phyloP scores from a whole-genome alignment of 2,888 invertebrate genomes.

The Agriopis aurantiaria region DNA sequence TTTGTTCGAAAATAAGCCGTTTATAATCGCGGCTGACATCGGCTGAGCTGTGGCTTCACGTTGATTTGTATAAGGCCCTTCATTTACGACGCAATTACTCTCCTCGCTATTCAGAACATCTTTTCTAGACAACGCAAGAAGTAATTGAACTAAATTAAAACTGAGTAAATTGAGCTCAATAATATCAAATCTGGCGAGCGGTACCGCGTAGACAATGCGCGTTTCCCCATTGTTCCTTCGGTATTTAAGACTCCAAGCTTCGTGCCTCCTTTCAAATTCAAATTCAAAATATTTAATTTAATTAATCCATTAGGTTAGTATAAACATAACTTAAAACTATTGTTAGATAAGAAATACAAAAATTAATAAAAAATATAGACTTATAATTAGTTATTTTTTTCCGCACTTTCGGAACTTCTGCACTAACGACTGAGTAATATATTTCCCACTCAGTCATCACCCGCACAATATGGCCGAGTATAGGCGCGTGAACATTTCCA shows the following conservation, averaged over 20 bases:
- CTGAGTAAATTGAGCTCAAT: constrained; percentile 17
- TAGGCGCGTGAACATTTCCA: too few relatives aligned
- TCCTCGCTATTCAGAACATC: constrained; percentile 25
- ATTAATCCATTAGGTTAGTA: too few relatives aligned
- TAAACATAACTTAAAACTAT: too few relatives aligned
- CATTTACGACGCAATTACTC: constrained; percentile 31
- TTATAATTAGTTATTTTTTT: too few relatives aligned
- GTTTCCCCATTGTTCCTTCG: constrained; percentile 40
- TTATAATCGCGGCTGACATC: constrained; percentile 29
- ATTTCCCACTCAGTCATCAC: too few relatives aligned
- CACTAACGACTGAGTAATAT: too few relatives aligned
- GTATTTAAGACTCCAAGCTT: constrained; percentile 25
- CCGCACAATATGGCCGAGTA: too few relatives aligned
- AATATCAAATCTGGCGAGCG: constrained; percentile 30
- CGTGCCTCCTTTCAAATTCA: too few relatives aligned
- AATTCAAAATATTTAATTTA: too few relatives aligned
- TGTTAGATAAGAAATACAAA: too few relatives aligned
- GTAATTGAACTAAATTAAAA: constrained; percentile 32
- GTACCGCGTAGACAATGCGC: constrained; percentile 40
- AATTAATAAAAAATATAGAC: too few relatives aligned
- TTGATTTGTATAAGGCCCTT: constrained; percentile 28
- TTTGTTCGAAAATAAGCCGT: constrained; percentile 43
- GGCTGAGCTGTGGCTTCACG: constrained; percentile 18
- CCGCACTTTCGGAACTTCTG: too few relatives aligned
- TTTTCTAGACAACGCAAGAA: constrained; percentile 27